phyloP scores from a whole-genome alignment of 2,797 vertebrate species.

The Amniataba percoides region DNA sequence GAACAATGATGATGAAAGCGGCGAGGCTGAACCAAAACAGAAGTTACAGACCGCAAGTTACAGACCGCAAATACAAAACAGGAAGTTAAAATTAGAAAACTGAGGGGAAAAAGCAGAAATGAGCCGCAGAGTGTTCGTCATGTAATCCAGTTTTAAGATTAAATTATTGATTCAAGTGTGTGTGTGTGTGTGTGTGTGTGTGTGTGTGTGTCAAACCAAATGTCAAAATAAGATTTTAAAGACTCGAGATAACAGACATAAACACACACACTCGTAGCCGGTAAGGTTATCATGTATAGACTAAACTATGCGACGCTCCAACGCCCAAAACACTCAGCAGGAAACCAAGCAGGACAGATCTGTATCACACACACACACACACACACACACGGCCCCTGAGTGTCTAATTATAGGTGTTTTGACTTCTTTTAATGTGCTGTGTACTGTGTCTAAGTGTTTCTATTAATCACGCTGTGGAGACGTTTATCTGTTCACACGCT shows the following conservation, averaged over 20 bases:
- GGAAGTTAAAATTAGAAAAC: neutral
- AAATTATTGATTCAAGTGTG: neutral
- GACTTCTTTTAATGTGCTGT: slow-evolving; percentile 17
- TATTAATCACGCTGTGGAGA: neutral
- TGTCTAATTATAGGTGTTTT: slow-evolving; percentile 47
- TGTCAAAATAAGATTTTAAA: slow-evolving; percentile 26
- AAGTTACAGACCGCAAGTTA: too few relatives aligned
- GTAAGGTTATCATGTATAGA: slow-evolving; percentile 20
- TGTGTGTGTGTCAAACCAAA: slow-evolving; percentile 1
- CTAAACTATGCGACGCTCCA: slow-evolving; percentile 46
- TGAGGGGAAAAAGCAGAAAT: too few relatives aligned
- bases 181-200: slow-evolving; percentile 5
- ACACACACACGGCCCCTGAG: slow-evolving; percentile 24
- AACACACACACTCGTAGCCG: neutral
- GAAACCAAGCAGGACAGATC: slow-evolving; percentile 27
- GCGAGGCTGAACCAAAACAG: neutral
- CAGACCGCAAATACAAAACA: neutral
- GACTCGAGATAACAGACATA: neutral
- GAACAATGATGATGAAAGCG: neutral
- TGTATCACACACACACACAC: slow-evolving; percentile 27
- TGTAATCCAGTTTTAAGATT: neutral
- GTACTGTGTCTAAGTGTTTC: neutral
- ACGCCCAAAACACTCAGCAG: slow-evolving; percentile 60
- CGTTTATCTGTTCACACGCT: neutral
- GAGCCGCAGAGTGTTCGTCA: neutral